Evolutionary conservation across 2,888 invertebrate genomes (phyloP).

Genomic region (Coronaproctus castanopsis): DNA sequence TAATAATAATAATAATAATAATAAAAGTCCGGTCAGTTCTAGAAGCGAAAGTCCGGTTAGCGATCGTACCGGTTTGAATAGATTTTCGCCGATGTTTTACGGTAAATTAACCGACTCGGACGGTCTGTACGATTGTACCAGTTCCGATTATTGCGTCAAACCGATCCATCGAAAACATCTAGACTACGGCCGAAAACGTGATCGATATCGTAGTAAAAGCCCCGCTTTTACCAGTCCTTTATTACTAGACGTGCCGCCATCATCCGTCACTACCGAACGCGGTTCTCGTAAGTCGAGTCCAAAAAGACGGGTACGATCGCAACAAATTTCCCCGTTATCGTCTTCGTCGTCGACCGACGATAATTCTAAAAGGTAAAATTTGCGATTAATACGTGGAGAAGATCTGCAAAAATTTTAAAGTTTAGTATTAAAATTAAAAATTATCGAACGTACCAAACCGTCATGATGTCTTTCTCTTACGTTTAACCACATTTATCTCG

Average conservation of each 20-base stretch:
- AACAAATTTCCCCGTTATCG: not conserved
- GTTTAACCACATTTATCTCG: too few relatives aligned
- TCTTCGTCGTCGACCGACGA: slow-evolving; percentile 32
- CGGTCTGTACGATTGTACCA: slow-evolving; percentile 57
- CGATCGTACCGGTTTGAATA: slow-evolving; percentile 40
- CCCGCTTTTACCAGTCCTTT: slow-evolving; percentile 18
- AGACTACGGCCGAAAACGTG: slow-evolving; percentile 12
- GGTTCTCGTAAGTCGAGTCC: slow-evolving; percentile 4
- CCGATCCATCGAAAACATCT: slow-evolving; percentile 12
- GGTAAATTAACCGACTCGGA: slow-evolving; percentile 55
- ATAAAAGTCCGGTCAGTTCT: slow-evolving; percentile 44
- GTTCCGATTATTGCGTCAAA: slow-evolving; percentile 39
- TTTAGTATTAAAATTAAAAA: too few relatives aligned
- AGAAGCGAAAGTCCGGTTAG: slow-evolving; percentile 58
- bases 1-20: not conserved
- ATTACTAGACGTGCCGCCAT: slow-evolving; percentile 39
- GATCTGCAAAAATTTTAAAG: too few relatives aligned
- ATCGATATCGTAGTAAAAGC: slow-evolving; percentile 3
- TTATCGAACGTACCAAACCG: too few relatives aligned
- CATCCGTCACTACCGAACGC: slow-evolving; percentile 17
- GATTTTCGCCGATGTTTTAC: slow-evolving; percentile 52
- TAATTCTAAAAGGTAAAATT: slow-evolving; percentile 56
- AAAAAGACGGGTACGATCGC: slow-evolving; percentile 6
- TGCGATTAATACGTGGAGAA: too few relatives aligned
- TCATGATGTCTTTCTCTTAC: too few relatives aligned